Base-by-base conservation (phyloP, 2,797 vertebrate species). In the Anas georgica region DNA sequence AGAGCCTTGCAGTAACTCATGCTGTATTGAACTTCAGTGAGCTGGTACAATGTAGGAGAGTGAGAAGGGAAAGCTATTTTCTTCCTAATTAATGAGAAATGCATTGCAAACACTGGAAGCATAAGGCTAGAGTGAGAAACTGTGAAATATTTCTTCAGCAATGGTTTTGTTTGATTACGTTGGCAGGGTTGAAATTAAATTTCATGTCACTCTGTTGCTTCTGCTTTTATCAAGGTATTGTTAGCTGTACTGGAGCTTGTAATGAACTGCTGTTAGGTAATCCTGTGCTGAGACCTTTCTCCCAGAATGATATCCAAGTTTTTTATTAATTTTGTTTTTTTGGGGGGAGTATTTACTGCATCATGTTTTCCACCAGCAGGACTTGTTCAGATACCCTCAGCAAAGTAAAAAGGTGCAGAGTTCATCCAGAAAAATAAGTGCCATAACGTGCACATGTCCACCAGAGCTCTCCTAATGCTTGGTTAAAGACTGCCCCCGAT, bases 211-310 rank as follows among this genome's bases (percentile, higher is more conserved):
- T 66, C 63, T 48, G 25, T 67, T 48, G 31, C 67, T 74, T 83
- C 72, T 90, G 67, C n/a, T 70, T 84, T 94, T 82, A 70, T 87
- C 28, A 45, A 85, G 63, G 54, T 88, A 64, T 76, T 72, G 45
- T 89, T 81, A 68, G 77, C 56, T 90, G 41, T 88, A 56, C 10
- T 48, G 54, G 63, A 91, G 41, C 31, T 86, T 70, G 55, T 75
- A 90, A 86, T 46, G 37, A 95, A 46, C 54, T 91, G 23, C 55
- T 91, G 73, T 72, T 66, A 67, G 59, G 66, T 14, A 87, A 80
- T 75, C 69, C 41, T 86, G 66, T 58, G 39, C 39, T 2, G 15
- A 78, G 55, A 66, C n/a, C 58, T 39, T 80, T 75, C 39, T 94
- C 64, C 35, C 31, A 52, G 39, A 85, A 29, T 21, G 41, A 14